Evolutionary conservation across 2,888 invertebrate genomes (phyloP), one percentile per base, ranked within the genome.

Genomic region (Eristalis intricaria): DNA sequence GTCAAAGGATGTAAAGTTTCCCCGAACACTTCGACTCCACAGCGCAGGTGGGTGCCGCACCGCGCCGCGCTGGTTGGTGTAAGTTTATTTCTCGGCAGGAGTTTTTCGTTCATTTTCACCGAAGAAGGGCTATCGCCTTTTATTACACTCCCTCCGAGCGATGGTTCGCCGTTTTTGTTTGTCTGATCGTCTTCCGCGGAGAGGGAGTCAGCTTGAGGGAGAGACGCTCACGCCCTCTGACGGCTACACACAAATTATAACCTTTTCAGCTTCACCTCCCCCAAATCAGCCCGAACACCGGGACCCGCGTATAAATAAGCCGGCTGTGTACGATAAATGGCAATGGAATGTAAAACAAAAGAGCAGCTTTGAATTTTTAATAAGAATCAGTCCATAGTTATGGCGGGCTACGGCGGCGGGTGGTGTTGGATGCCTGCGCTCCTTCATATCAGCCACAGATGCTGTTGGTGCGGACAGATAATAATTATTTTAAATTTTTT

Each of bases 301-400:
- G 1, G 40, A 2, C 22, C 63, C 63, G 70, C 58, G 79, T 43
- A 66, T 78, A 70, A 83, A 83, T 78, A 83, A 75, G 65, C 60
- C 38, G 71, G 68, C 23, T 60, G 65, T 66, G 40, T 22, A 60
- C 64, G 63, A 66, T 63, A 76, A 87, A 84, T 84, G 83, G 83
- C 79, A 71, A 66, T 75, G 74, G 70, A 77, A 82, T 82, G 65
- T 74, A 70, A 35, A 81, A 74, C 66, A 73, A 83, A 87, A 76
- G 71, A 80, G 84, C 79, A 80, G 84, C 76, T 84, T 87, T 87
- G 87, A 87, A 87, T 87, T 84, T 84, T 87, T 87, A 87, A 87
- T 87, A 79, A 83, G 83, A 79, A 83, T 79, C 78, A 71, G 86
- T 86, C 84, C 79, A 71, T 84, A 79, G 82, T 77, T 81, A 74